Evolutionary conservation across 2,888 invertebrate genomes (phyloP), one percentile per base, ranked within the genome.

Genomic region (Cheilosia pagana): DNA sequence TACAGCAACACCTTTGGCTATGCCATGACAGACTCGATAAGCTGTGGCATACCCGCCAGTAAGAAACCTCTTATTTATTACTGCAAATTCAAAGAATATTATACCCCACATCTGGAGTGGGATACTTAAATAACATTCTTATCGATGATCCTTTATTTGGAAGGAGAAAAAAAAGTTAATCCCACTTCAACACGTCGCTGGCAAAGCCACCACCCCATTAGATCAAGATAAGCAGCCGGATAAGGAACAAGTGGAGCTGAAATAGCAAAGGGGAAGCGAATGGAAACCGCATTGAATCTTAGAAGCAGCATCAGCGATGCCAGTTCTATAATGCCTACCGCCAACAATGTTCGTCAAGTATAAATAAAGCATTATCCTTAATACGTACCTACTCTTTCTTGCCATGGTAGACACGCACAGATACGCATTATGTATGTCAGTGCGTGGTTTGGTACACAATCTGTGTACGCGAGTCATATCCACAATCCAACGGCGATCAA

Each of bases 341-440:
- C 43, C 60, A 62, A 21, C 41, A 52, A 39, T 57, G 65, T 65
- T 75, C 41, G 65, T 39, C 50, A 57, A 65, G 57, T 59, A 75
- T 75, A 67, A 67, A 67, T 75, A 67, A 75, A 59, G 59, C 59
- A 59, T 75, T 75, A 75, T 75, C 59, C 75, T 59, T 65, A 53
- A 50, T 74, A 74, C 41, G 21, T 25, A 28, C 41, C 25, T 25
- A 28, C 39, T 19, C 21, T 48, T 25, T 48, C 39, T 25, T 52
- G 28, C 16, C 28, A 43, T 31, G 12, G 39, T 12, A 21, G 25
- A 41, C 7, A 68, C 45, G 31, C 43, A 63, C 53, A 53, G 31
- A 74, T 28, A 28, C 43, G n/a, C n/a, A 50, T 50, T 12, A 21
- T 10, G 23, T n/a, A 41, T 21, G 25, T 23, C 23, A 19, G 12